phyloP scores from a whole-genome alignment of 2,797 vertebrate species.

The Halcyon leucocephala region DNA sequence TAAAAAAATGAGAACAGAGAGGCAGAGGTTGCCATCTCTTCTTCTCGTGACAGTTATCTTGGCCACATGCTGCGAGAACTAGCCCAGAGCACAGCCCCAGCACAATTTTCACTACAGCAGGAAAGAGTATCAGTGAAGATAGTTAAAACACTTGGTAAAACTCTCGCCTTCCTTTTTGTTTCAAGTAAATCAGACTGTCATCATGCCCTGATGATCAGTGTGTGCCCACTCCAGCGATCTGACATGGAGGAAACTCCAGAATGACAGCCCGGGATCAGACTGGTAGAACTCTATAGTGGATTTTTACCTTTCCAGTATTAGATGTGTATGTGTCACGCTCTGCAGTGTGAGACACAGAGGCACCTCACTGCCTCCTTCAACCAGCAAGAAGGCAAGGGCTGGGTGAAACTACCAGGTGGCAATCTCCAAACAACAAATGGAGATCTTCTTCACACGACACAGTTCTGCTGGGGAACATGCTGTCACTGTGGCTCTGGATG shows the following conservation, averaged over 20 bases:
- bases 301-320: not conserved
- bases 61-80: not conserved
- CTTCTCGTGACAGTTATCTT: not conserved
- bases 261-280: not conserved
- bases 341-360: no score
- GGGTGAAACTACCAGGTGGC: no score
- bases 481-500: not conserved
- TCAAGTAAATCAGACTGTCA: not conserved
- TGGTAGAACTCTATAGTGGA: not conserved
- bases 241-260: not conserved
- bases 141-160: not conserved
- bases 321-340: no score
- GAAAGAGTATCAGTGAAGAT: not conserved
- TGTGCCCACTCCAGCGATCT: not conserved
- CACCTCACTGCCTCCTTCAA: not conserved
- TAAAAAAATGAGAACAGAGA: not conserved
- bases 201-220: not conserved
- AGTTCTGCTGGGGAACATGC: not conserved
- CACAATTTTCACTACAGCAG: not conserved
- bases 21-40: slow-evolving; percentile 9
- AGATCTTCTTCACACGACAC: accelerated
- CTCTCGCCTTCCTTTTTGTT: not conserved
- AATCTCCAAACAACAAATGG: not conserved
- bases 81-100: not conserved
- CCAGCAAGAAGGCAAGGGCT: not conserved